Evolutionary conservation across 1,140 invertebrate genomes (phyloP).

Genomic region (Saccostrea echinata): DNA sequence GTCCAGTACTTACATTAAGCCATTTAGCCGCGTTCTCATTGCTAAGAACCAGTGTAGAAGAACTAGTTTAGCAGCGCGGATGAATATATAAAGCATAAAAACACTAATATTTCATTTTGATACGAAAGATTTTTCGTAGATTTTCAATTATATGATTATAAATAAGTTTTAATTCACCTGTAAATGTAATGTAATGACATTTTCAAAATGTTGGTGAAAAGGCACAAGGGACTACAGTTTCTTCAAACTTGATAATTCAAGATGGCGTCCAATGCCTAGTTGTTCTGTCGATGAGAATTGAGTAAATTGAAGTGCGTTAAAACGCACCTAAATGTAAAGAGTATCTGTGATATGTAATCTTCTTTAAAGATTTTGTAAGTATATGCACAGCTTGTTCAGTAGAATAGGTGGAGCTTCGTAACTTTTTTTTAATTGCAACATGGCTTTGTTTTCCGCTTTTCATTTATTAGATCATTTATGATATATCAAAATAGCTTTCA

Average conservation of each 20-base stretch:
- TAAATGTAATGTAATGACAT: background rate
- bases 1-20: background rate
- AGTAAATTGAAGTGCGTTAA: constrained; percentile 3
- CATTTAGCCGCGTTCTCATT: background rate
- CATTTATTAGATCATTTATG: background rate
- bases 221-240: background rate
- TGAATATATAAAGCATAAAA: background rate
- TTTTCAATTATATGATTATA: too few relatives aligned
- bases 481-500: background rate
- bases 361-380: constrained; percentile 2
- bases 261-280: constrained; percentile 15
- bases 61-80: background rate
- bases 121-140: too few relatives aligned
- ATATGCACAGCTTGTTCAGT: constrained; percentile 20
- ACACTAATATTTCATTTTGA: background rate
- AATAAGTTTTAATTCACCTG: too few relatives aligned
- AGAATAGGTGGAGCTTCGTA: constrained; percentile 13
- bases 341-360: background rate
- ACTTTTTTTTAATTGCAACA: constrained; percentile 25
- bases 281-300: background rate
- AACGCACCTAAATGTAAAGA: background rate
- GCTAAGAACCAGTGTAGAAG: background rate
- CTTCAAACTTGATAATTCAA: constrained; percentile 8
- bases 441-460: constrained; percentile 28
- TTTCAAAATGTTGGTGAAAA: background rate